These are phyloP conservation scores for Zosterops japonicus DNA, from an alignment of 2,113 vertebrate species.

Conservation along the genomic window DNA sequence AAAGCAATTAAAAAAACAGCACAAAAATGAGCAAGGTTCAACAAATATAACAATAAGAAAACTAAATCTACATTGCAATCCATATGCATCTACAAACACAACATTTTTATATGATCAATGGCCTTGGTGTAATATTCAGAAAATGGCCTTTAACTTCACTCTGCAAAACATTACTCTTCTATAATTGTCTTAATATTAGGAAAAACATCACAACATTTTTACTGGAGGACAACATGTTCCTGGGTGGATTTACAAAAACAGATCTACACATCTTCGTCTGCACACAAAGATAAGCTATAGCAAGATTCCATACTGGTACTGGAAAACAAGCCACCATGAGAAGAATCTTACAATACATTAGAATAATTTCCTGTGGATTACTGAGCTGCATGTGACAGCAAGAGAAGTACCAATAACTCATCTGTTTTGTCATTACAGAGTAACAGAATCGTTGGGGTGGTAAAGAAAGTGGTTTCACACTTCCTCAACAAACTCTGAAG, in stretches of 20 bases:
- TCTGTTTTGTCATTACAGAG: neutral
- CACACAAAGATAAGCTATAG: neutral
- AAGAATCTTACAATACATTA: neutral
- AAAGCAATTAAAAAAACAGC: neutral
- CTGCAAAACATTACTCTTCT: neutral
- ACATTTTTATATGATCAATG: neutral
- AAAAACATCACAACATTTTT: neutral
- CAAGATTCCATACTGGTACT: neutral
- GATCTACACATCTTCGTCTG: neutral
- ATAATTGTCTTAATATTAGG: neutral
- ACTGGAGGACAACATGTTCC: neutral
- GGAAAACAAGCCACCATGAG: neutral
- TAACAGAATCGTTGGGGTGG: neutral
- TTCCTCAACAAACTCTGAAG: neutral
- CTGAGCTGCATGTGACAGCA: neutral
- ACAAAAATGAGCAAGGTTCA: neutral
- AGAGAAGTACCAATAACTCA: neutral
- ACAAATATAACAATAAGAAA: neutral
- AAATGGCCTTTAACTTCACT: neutral
- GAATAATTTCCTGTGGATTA: neutral
- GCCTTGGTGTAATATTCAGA: neutral
- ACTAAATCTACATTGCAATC: neutral
- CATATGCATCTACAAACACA: neutral
- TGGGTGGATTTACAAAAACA: neutral
- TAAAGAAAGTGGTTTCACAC: neutral